Evolutionary conservation across 2,797 vertebrate genomes (phyloP), one percentile per base, ranked within the genome.

Genomic region (Heteromormyrus szaboi): DNA sequence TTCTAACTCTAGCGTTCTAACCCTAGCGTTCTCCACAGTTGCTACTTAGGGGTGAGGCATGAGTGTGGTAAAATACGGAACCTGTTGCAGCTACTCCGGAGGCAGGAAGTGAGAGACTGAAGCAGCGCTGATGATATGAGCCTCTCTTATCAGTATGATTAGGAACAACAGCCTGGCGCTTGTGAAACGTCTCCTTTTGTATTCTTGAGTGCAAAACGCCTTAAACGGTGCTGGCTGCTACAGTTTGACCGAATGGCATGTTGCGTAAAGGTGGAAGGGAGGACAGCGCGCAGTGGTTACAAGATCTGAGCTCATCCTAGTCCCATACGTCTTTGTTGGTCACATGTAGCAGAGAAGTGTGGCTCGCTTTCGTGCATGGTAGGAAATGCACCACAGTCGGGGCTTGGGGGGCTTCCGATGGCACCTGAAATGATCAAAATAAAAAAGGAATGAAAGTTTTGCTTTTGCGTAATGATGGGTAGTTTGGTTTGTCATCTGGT

Each of bases 11-110:
- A 2, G 79, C 33, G 17, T 65, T 89, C 87, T 6, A 33, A 33
- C 37, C 37, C 37, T 37, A 37, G 37, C 37, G 37, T 37, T 37
- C 37, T 37, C 90, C 90, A 87, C 86, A 90, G 88, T 85, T 91
- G 91, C 89, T 91, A 12, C 19, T 54, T 41, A 88, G 87, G 4
- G 29, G 14, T 48, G 88, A 88, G 83, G 87, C 37, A 6, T 72
- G 87, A 53, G 41, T 84, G 50, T 87, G 83, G 48, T 46, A 89
- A 92, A 93, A 93, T 88, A 87, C 89, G 89, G 92, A 90, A 89
- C 83, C 44, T 51, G 54, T 65, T 37, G 33, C 65, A 91, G 48
- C 91, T 93, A 89, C 91, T 54, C 91, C 88, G 92, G 85, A 91
- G 59, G 89, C 93, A 95, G 86, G 86, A 87, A 87, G 56, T 87